Evolutionary conservation across 2,113 vertebrate species (phyloP).

Genomic region (Siniperca knerii): DNA sequence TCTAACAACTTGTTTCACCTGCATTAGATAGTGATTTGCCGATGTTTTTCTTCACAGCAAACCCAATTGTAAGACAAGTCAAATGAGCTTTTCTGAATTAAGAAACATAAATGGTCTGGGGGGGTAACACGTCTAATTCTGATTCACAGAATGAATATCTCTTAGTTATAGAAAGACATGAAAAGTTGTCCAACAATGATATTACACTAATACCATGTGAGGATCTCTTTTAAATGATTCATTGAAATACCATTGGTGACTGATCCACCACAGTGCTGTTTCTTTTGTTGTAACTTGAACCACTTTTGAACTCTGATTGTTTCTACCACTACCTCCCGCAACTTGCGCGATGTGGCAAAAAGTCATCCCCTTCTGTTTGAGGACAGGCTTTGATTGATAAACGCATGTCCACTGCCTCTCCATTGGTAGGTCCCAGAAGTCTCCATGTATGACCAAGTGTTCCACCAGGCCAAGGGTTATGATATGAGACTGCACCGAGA

Average conservation of each 20-base stretch:
- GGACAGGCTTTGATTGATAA: background rate
- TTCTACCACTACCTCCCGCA: background rate
- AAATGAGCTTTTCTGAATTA: background rate
- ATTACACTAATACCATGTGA: background rate
- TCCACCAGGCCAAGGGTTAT: constrained; percentile 67
- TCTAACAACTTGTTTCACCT: background rate
- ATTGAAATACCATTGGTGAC: background rate
- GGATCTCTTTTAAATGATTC: no score
- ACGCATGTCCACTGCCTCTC: background rate
- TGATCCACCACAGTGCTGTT: background rate
- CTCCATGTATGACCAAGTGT: constrained; percentile 70
- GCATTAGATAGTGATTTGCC: background rate
- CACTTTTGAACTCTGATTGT: background rate
- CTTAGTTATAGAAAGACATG: background rate
- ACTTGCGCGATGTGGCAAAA: background rate
- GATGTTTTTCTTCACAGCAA: background rate
- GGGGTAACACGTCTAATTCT: background rate
- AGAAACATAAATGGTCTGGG: no score
- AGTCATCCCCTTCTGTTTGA: background rate
- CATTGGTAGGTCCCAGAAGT: constrained; percentile 59
- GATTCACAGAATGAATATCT: background rate
- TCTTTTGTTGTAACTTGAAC: background rate
- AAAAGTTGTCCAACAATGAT: background rate
- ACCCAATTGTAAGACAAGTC: background rate
- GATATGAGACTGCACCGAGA: constrained; percentile 75